A percentile compares a stretch with the other conserved stretches of the same genome.
phyloP scores from a whole-genome alignment of 2,888 invertebrate species.

The Crossocerus cetratus region DNA sequence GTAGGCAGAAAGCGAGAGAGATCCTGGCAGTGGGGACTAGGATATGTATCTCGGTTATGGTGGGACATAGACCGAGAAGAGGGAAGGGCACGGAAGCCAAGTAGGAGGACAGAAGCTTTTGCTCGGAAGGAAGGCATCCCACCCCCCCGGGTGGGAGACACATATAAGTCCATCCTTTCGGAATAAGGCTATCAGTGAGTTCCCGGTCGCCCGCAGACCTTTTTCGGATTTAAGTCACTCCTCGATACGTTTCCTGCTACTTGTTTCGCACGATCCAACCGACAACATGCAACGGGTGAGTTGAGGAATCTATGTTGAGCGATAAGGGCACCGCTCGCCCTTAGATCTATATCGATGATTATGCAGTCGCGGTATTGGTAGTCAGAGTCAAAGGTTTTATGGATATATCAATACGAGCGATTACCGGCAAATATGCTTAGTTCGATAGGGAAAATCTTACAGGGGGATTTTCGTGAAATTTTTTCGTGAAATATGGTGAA shows the following conservation, averaged over 20 bases:
- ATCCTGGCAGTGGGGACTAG: not conserved
- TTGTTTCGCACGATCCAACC: no score
- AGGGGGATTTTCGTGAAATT: no score
- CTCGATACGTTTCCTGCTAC: conserved; percentile 1
- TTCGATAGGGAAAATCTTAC: no score
- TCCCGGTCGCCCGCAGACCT: conserved; percentile 66
- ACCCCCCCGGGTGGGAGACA: conserved; percentile 74
- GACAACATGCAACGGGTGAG: not conserved
- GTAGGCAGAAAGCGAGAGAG: not conserved
- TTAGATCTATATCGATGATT: no score
- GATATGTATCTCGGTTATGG: not conserved
- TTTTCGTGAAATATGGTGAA: no score
- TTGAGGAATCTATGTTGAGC: no score
- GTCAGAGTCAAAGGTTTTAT: no score
- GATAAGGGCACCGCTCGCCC: no score
- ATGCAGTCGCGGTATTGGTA: no score
- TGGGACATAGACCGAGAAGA: conserved; percentile 13
- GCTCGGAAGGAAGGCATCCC: conserved; percentile 60
- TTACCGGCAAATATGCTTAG: no score
- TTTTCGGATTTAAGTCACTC: conserved; percentile 17
- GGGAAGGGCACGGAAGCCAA: conserved; percentile 1
- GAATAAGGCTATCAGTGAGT: conserved; percentile 76
- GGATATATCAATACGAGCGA: no score
- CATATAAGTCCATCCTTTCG: conserved; percentile 74
- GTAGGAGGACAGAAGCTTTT: conserved; percentile 47